Evolutionary conservation across 2,113 vertebrate species (phyloP).

Genomic region (Sarotherodon lohbergeri): DNA sequence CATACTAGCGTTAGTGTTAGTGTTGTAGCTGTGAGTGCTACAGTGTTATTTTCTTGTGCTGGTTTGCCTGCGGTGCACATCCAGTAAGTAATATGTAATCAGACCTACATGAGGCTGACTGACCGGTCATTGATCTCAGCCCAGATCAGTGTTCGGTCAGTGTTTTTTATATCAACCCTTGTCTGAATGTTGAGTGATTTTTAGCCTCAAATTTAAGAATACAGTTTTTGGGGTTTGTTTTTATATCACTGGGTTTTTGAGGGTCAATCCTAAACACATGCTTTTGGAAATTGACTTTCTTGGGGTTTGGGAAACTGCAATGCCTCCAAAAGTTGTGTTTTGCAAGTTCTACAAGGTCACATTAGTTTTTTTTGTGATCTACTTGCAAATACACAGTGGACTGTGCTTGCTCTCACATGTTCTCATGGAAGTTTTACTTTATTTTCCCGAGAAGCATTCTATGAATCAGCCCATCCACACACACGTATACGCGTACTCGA

Average conservation of each 20-base stretch:
- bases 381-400: neutral
- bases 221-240: neutral
- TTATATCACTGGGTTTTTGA: neutral
- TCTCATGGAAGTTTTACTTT: conserved; percentile 4
- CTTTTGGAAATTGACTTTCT: neutral
- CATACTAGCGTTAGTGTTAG: neutral
- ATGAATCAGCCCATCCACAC: conserved; percentile 37
- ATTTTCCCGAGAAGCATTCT: conserved; percentile 39
- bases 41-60: neutral
- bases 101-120: neutral
- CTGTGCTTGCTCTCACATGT: neutral
- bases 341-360: neutral
- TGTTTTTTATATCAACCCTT: neutral
- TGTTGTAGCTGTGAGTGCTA: neutral
- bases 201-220: neutral
- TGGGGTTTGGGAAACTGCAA: neutral
- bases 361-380: neutral
- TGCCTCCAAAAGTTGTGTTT: neutral
- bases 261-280: neutral
- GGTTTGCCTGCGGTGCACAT: neutral
- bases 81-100: neutral
- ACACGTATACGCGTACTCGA: conserved; percentile 1
- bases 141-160: neutral
- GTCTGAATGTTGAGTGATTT: neutral
- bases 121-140: neutral